These are phyloP conservation scores for Alviniconcha marisindica DNA, from an alignment of 1,140 invertebrate genomes.

Conservation along the genomic window DNA sequence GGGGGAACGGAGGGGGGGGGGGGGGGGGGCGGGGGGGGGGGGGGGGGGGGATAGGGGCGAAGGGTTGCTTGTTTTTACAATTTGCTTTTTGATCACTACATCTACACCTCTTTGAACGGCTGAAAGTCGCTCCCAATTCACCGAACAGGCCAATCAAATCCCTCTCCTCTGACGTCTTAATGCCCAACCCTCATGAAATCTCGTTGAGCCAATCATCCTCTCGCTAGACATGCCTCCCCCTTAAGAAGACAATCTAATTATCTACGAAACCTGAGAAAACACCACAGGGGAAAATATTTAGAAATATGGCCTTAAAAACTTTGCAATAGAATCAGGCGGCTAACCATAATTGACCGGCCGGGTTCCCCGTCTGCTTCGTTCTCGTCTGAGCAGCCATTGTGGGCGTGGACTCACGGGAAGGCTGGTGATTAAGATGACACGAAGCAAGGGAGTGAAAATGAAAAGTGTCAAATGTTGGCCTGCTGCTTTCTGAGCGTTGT, in stretches of 20 bases:
- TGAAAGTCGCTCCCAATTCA: no score
- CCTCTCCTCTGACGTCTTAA: no score
- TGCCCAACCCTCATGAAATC: no score
- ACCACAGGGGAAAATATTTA: not conserved
- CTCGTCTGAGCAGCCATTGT: conserved; percentile 6
- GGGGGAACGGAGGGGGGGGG: not conserved
- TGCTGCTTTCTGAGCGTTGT: no score
- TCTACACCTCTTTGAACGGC: no score
- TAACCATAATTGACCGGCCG: conserved; percentile 10
- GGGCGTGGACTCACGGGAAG: conserved; percentile 1
- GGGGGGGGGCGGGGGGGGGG: not conserved
- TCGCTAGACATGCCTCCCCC: no score
- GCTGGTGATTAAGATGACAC: not conserved
- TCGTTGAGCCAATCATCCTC: no score
- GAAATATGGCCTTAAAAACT: conserved; percentile 23
- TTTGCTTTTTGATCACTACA: no score
- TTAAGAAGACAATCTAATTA: conserved; percentile 18
- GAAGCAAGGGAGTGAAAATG: no score
- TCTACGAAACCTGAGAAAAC: conserved; percentile 8
- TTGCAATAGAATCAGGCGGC: conserved; percentile 14
- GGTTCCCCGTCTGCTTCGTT: not conserved
- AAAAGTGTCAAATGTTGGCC: no score
- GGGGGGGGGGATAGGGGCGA: not conserved
- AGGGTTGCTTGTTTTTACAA: no score
- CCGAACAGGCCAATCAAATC: no score